Evolutionary conservation across 2,888 invertebrate genomes (phyloP), one percentile per base, ranked within the genome.

Genomic region (Spilarctia lutea): DNA sequence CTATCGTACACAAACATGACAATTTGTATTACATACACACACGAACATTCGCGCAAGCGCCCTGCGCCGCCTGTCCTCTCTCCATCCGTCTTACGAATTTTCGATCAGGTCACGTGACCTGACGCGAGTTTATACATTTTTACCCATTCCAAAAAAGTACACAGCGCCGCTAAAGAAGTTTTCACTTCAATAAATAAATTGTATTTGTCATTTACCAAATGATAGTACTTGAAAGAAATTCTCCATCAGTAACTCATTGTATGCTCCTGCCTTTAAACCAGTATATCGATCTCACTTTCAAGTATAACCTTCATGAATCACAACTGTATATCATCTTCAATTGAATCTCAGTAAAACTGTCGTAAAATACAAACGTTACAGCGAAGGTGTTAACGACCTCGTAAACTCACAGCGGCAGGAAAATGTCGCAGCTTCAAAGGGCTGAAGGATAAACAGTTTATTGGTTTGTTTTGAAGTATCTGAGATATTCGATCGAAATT

Each of bases 301-400:
- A 68, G 68, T 42, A 68, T 45, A 45, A 30, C 30, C 39, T 30
- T 68, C 72, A 77, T 66, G 70, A 70, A 68, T 70, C 75, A 35
- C 68, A 60, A 70, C 48, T 56, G 70, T 79, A 73, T 73, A 84
- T 77, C 67, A 73, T 75, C 73, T 75, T 67, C 77, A 81, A 85
- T 85, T 81, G 83, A 74, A 83, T 76, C 77, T 68, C 56, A 35
- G 74, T 83, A 85, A 83, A 83, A 68, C 39, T 0, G 68, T 68
- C 71, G 69, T 85, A 84, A 83, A 82, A 78, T 78, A 56, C 76
- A 78, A 79, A 83, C 73, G 67, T 67, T 71, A 35, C 74, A n/a
- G 63, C 60, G 35, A 72, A 83, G 76, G 79, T 83, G 81, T 77
- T 76, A 81, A 76, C 75, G 81, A 24, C 67, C 76, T 45, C 76